A percentile compares a stretch with the other conserved stretches of the same genome.
phyloP scores from a whole-genome alignment of 2,888 invertebrate genomes.

The Lasius fuliginosus region DNA sequence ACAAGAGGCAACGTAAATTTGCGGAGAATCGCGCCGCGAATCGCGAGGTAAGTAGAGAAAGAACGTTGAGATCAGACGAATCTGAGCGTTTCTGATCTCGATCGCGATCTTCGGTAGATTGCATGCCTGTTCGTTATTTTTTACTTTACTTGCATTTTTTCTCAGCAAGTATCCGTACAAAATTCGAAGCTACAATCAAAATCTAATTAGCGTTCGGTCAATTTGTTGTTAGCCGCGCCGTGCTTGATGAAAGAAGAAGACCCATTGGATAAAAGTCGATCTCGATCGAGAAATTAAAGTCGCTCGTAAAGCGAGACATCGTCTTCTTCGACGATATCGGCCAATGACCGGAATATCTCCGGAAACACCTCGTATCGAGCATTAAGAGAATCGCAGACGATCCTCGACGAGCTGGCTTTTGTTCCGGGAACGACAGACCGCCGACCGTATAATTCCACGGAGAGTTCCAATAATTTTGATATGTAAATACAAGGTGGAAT shows the following conservation, averaged over 20 bases:
- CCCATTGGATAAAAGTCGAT: constrained; percentile 19
- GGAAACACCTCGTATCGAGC: constrained; percentile 64
- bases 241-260: constrained; percentile 42
- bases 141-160: neutral
- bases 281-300: constrained; percentile 71
- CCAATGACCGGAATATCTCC: constrained; percentile 54
- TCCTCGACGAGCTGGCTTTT: constrained; percentile 67
- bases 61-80: neutral
- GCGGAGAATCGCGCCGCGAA: constrained; percentile 56
- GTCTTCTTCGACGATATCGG: constrained; percentile 63
- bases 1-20: constrained; percentile 51
- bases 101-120: neutral
- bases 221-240: neutral
- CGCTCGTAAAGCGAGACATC: constrained; percentile 57
- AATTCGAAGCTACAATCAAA: constrained; percentile 19
- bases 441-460: constrained; percentile 70
- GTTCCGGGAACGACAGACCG: constrained; percentile 64
- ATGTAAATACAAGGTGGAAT: constrained; percentile 77
- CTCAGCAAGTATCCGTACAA: neutral
- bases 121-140: no score
- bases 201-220: constrained; percentile 21
- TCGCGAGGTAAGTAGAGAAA: constrained; percentile 23
- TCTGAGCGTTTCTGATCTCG: neutral
- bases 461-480: constrained; percentile 78
- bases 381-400: constrained; percentile 68